Percentiles rank a stretch among this genome's conserved stretches.
phyloP scores from a whole-genome alignment of 2,888 invertebrate genomes.

The Dioctria rufipes region DNA sequence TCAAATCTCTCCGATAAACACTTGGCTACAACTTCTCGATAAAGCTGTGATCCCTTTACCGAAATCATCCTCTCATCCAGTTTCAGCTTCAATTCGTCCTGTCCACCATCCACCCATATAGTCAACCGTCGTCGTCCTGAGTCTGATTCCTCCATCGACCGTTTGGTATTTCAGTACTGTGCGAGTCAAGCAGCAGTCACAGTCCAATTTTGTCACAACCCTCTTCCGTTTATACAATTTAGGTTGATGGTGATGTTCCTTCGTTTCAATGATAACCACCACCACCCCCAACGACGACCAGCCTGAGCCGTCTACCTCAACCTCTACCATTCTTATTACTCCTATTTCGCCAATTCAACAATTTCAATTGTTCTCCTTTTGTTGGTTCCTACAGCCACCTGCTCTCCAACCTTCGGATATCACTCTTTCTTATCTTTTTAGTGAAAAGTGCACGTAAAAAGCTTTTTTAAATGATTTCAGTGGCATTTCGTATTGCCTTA shows the following conservation, averaged over 20 bases:
- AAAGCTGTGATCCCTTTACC: conserved; percentile 26
- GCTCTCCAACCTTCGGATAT: neutral
- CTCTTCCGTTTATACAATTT: neutral
- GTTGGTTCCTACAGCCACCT: conserved; percentile 4
- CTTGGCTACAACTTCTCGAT: conserved; percentile 53
- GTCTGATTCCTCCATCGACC: neutral
- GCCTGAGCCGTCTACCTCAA: neutral
- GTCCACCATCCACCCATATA: neutral
- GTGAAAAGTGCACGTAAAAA: conserved; percentile 49
- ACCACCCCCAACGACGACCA: no score
- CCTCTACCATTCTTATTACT: neutral
- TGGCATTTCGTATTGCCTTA: conserved; percentile 37
- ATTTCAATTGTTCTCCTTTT: conserved; percentile 49
- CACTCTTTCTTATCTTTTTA: conserved; percentile 31
- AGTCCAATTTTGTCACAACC: conserved; percentile 47
- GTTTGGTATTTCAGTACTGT: neutral
- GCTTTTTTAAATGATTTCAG: conserved; percentile 14
- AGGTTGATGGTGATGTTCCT: no score
- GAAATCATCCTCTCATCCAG: neutral
- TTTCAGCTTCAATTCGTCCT: neutral
- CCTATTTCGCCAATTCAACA: conserved; percentile 32
- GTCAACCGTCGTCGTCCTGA: no score
- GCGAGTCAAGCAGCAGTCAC: conserved; percentile 32
- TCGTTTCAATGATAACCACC: no score
- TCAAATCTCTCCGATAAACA: conserved; percentile 50